Percentiles rank a stretch among this genome's conserved stretches.
Evolutionary conservation across 1,140 invertebrate genomes (phyloP).

Genomic region (Papilio helenus): DNA sequence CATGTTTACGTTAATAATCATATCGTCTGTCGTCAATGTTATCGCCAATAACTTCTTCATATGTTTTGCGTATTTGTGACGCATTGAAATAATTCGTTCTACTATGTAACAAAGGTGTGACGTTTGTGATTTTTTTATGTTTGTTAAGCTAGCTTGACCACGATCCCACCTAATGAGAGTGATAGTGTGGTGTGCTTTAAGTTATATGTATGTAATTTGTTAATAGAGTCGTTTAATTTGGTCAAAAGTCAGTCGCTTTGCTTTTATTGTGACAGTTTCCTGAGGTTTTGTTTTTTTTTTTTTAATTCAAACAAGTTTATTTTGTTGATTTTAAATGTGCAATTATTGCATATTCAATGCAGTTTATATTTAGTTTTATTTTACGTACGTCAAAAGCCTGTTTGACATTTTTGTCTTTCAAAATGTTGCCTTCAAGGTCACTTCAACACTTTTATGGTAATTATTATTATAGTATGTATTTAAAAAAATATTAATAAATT

Average conservation of each 20-base stretch:
- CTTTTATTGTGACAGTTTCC: not conserved
- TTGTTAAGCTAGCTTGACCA: too few relatives aligned
- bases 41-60: not conserved
- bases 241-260: too few relatives aligned
- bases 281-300: not conserved
- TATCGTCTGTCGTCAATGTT: too few relatives aligned
- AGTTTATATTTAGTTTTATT: too few relatives aligned
- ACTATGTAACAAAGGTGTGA: not conserved
- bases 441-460: not conserved
- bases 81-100: not conserved
- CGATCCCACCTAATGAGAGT: too few relatives aligned
- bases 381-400: not conserved
- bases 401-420: not conserved
- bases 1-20: not conserved
- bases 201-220: too few relatives aligned
- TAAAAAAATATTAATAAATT: too few relatives aligned
- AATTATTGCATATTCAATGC: not conserved
- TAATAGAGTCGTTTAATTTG: too few relatives aligned
- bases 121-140: too few relatives aligned
- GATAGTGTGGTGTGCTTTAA: too few relatives aligned
- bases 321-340: not conserved
- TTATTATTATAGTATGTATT: too few relatives aligned
- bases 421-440: not conserved
- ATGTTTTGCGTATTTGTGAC: not conserved
- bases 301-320: not conserved